Percentiles rank a stretch among this genome's conserved stretches.
phyloP scores from a whole-genome alignment of 2,797 vertebrate genomes.

The Tarsius wallacei region DNA sequence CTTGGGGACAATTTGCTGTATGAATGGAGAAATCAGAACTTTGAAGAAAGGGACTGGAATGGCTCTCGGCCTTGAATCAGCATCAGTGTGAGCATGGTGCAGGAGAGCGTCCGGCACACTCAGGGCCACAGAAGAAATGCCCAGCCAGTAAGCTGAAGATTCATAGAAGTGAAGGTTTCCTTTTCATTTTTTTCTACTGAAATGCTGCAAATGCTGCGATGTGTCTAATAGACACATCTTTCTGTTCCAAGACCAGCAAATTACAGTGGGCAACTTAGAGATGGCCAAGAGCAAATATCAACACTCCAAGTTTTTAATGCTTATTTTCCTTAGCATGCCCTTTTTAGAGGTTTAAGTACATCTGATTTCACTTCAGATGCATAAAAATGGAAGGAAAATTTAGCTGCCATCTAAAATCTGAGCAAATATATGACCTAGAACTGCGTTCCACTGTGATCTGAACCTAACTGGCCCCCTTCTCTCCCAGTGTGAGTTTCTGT shows the following conservation, averaged over 20 bases:
- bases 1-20: too few species aligned
- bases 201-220: neutral
- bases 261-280: too few species aligned
- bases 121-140: too few species aligned
- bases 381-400: neutral
- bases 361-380: neutral
- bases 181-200: neutral
- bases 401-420: neutral
- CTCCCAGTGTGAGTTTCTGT: accelerated
- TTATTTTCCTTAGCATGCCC: neutral
- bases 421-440: accelerated
- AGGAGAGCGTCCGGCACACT: too few species aligned
- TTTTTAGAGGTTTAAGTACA: neutral
- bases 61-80: too few species aligned
- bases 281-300: neutral
- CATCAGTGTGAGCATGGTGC: too few species aligned
- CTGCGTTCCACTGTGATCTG: accelerated
- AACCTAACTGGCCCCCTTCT: neutral
- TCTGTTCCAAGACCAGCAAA: neutral
- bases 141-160: too few species aligned
- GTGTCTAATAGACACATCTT: neutral
- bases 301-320: neutral
- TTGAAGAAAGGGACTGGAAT: too few species aligned
- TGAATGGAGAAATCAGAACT: too few species aligned
- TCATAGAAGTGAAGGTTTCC: neutral